Evolutionary conservation across 2,888 invertebrate genomes (phyloP), one percentile per base, ranked within the genome.

Genomic region (Apomyelois bistriatella): DNA sequence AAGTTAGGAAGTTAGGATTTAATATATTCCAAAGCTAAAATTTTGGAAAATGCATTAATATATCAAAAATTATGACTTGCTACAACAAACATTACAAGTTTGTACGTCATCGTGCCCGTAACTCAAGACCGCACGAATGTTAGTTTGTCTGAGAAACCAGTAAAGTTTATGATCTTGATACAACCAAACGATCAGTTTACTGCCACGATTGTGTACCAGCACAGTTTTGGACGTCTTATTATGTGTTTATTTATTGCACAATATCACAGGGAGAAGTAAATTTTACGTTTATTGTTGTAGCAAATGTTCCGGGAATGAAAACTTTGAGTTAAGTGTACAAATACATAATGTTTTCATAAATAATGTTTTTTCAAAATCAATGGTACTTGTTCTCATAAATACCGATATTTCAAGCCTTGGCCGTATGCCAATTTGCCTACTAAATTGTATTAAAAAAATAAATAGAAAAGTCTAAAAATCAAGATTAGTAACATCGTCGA

Each of bases 81-180:
- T 28, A 28, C 28, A 7, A 28, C 28, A 42, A 22, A 22, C 22
- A 12, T 42, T 16, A 22, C 41, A 41, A 41, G 17, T 17, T 41
- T 22, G 17, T 42, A 42, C 10, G 12, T 43, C 43, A 43, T 17
- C 41, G 43, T 7, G 43, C 9, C 7, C 7, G 28, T 16, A 46
- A 32, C 10, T 3, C 46, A 10, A 32, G 16, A 46, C 46, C 32
- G 13, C 42, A 46, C 46, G 5, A 46, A 46, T 16, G 32, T 16
- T 32, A 32, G 46, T 32, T 46, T 32, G 46, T 46, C 16, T 46
- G 32, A 16, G 46, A 7, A 15, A 28, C 4, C 12, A 16, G 30
- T 46, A 46, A 46, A 46, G 46, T 46, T 46, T 46, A 46, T 10
- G 46, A 46, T 32, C 16, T 46, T 32, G 46, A 46, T 46, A 46